A percentile compares a stretch with the other conserved stretches of the same genome.
These are phyloP conservation scores for Drosophila subquinaria DNA, from an alignment of 2,888 invertebrate genomes.

Conservation along the genomic window DNA sequence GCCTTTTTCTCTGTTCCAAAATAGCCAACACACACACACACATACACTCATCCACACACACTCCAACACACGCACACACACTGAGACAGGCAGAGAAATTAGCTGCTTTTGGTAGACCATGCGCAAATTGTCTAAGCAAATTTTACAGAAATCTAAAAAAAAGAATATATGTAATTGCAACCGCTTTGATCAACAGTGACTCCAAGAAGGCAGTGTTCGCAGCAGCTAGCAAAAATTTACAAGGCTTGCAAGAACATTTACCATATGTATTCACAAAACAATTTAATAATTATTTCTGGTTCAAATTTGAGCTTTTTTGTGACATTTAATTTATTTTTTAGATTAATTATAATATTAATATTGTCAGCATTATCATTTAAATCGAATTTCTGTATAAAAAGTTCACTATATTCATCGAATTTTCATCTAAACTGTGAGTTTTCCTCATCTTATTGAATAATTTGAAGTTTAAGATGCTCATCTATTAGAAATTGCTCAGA, in stretches of 20 bases:
- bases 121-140: conserved; percentile 62
- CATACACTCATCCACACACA: conserved; percentile 5
- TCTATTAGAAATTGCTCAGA: too few species aligned
- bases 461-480: neutral
- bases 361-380: neutral
- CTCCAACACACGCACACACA: conserved; percentile 10
- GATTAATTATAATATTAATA: neutral
- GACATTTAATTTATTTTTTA: neutral
- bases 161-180: conserved; percentile 42
- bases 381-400: neutral
- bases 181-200: conserved; percentile 13
- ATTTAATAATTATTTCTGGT: too few species aligned
- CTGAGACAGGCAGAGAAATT: conserved; percentile 36
- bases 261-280: neutral
- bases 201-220: conserved; percentile 3
- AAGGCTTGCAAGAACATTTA: neutral
- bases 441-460: neutral
- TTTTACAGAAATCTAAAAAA: conserved; percentile 26
- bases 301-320: too few species aligned
- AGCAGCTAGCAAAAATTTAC: neutral
- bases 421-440: neutral
- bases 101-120: conserved; percentile 45
- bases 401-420: neutral
- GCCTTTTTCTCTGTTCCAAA: conserved; percentile 65
- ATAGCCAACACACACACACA: conserved; percentile 46